phyloP scores from a whole-genome alignment of 1,140 invertebrate genomes.

The Drosophila pallidifrons region DNA sequence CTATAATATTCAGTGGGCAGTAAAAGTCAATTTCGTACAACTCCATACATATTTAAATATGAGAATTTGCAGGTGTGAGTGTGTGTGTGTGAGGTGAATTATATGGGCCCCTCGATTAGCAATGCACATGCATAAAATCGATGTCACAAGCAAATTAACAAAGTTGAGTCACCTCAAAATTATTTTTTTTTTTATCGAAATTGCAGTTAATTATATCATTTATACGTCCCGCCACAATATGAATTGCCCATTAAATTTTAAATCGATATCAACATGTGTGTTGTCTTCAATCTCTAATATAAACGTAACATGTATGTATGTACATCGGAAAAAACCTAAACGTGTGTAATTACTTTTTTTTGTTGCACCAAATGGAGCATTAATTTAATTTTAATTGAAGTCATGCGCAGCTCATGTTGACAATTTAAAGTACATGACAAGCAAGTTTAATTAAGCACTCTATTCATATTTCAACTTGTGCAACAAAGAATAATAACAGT shows the following conservation, averaged over 20 bases:
- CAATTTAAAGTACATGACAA: not conserved
- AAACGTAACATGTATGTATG: too few species aligned
- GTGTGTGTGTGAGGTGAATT: not conserved
- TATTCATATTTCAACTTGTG: not conserved
- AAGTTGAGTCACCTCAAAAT: not conserved
- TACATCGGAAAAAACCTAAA: not conserved
- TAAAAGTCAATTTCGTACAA: conserved; percentile 8
- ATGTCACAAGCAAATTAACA: not conserved
- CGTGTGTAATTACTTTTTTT: not conserved
- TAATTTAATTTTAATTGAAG: not conserved
- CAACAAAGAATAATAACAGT: not conserved
- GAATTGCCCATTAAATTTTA: not conserved
- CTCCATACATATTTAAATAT: not conserved
- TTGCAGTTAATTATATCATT: not conserved
- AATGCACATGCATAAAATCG: not conserved
- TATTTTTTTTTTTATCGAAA: not conserved
- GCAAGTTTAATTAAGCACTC: not conserved
- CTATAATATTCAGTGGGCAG: conserved; percentile 22
- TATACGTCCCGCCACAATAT: not conserved
- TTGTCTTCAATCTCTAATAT: too few species aligned
- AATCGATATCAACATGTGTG: not conserved
- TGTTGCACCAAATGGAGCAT: not conserved
- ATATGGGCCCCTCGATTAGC: not conserved
- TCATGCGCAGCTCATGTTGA: not conserved
- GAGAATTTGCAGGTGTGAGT: not conserved